These are phyloP conservation scores for Engystomops pustulosus DNA, from an alignment of 2,113 vertebrate species.

Conservation along the genomic window DNA sequence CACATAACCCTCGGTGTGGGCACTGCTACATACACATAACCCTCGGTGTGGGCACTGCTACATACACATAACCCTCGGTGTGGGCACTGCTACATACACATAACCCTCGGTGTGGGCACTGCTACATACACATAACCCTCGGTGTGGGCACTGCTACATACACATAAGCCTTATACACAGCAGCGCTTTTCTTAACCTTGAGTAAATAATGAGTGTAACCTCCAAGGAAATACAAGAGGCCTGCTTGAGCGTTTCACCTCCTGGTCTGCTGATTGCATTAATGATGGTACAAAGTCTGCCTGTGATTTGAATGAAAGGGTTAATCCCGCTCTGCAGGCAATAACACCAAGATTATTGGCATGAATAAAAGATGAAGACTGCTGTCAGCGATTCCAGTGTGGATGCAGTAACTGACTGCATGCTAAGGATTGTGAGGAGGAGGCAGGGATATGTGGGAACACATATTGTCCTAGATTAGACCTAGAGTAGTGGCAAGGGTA, in stretches of 20 bases:
- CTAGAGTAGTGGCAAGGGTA: not conserved
- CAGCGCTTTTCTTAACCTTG: not conserved
- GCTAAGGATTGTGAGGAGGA: constrained; percentile 19
- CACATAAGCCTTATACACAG: not conserved
- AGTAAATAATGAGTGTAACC: not conserved
- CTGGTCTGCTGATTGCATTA: not conserved
- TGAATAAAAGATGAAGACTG: constrained; percentile 81
- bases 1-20: no score
- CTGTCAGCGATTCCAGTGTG: constrained; percentile 70
- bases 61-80: no score
- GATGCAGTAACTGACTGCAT: constrained; percentile 64
- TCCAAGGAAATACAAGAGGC: not conserved
- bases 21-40: no score
- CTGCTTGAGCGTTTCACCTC: not conserved
- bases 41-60: no score
- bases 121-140: no score
- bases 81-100: no score
- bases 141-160: not conserved
- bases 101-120: no score
- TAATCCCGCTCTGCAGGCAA: constrained; percentile 74
- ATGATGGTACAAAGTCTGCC: not conserved
- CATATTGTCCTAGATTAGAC: not conserved
- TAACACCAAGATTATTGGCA: constrained; percentile 71
- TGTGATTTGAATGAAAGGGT: constrained; percentile 62
- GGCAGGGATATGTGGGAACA: not conserved